Conservation (phyloP, 2,888 invertebrate species). For the Sylvicola fuscatus region DNA sequence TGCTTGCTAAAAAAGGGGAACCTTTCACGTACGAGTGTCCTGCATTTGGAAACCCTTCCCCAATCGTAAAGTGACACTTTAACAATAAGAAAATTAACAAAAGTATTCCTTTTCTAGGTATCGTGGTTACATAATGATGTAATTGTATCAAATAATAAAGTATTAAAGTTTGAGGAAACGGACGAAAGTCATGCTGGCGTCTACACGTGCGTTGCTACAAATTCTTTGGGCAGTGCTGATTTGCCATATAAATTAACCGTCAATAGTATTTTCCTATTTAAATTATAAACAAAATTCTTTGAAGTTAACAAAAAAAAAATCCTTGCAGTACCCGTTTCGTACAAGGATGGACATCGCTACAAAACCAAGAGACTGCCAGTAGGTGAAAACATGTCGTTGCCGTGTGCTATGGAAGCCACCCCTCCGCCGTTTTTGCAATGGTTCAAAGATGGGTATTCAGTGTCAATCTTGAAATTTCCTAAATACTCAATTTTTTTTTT, state of each 20-base stretch:
- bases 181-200: conserved; percentile 26
- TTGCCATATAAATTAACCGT: conserved; percentile 30
- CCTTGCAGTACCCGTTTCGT: too few species aligned
- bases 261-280: conserved; percentile 25
- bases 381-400: conserved; percentile 7
- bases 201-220: conserved; percentile 38
- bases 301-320: too few species aligned
- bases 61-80: conserved; percentile 15
- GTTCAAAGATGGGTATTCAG: conserved; percentile 8
- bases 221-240: conserved; percentile 32
- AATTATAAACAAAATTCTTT: too few species aligned
- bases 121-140: conserved; percentile 6
- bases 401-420: conserved; percentile 8
- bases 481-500: too few species aligned
- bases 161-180: conserved; percentile 13
- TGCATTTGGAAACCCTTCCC: conserved; percentile 26
- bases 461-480: too few species aligned
- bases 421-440: conserved; percentile 9
- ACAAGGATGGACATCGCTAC: conserved; percentile 4
- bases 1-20: conserved; percentile 24
- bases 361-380: conserved; percentile 6
- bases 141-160: conserved; percentile 5
- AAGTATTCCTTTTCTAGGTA: conserved; percentile 4
- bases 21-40: conserved; percentile 27
- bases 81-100: too few species aligned